phyloP scores from a whole-genome alignment of 2,888 invertebrate genomes.

The Artemia sinica region DNA sequence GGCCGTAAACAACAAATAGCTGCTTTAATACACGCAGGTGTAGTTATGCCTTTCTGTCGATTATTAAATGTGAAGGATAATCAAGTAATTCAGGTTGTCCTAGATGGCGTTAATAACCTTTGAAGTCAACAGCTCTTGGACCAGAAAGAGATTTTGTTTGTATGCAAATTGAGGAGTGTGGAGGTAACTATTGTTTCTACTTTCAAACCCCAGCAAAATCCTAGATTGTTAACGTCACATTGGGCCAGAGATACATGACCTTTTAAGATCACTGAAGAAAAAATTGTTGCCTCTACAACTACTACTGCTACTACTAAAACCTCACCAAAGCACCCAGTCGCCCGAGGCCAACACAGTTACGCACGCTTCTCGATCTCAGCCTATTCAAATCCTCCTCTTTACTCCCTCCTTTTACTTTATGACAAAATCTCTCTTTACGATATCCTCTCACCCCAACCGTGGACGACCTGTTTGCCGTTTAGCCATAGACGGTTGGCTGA shows the following conservation, averaged over 20 bases:
- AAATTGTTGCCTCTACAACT: not conserved
- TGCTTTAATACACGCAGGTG: conserved; percentile 69
- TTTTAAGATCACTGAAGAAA: not conserved
- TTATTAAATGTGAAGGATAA: conserved; percentile 85
- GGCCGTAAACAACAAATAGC: conserved; percentile 83
- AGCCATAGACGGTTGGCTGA: too few species aligned
- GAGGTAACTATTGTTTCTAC: conserved; percentile 39
- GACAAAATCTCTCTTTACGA: too few species aligned
- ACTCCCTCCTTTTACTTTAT: too few species aligned
- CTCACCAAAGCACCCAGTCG: too few species aligned
- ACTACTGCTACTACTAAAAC: too few species aligned
- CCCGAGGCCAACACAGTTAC: too few species aligned
- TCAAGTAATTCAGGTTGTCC: conserved; percentile 71
- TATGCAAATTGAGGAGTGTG: conserved; percentile 91
- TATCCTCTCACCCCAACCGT: too few species aligned
- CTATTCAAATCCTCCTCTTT: too few species aligned
- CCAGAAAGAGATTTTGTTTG: conserved; percentile 51
- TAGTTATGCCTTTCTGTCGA: conserved; percentile 89
- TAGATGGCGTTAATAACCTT: conserved; percentile 95
- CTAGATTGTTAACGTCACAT: not conserved
- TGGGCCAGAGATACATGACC: not conserved
- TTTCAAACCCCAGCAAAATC: conserved; percentile 9
- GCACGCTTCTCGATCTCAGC: too few species aligned
- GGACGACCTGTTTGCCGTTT: too few species aligned
- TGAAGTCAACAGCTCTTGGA: conserved; percentile 71